A percentile compares a stretch with the other conserved stretches of the same genome.
Evolutionary conservation across 1,140 invertebrate species (phyloP).

Genomic region (Andricus grossulariae): DNA sequence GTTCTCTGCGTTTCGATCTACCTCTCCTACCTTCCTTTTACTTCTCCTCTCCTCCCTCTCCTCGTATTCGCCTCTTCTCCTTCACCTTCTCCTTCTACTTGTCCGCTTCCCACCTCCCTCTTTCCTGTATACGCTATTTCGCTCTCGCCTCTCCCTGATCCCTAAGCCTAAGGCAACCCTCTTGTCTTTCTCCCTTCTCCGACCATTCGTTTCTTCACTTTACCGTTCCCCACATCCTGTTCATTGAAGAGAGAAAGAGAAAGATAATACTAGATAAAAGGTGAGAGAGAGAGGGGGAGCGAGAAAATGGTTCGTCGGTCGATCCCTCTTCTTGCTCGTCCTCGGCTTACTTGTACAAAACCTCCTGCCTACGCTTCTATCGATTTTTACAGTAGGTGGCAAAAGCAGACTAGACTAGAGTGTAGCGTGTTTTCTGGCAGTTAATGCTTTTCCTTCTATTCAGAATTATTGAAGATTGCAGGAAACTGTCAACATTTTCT

Average conservation of each 20-base stretch:
- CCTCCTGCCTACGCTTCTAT: constrained; percentile 32
- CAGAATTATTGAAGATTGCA: neutral
- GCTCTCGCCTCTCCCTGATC: constrained; percentile 29
- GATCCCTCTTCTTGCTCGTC: constrained; percentile 49
- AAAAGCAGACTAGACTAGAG: constrained; percentile 3
- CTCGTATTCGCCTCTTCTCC: constrained; percentile 30
- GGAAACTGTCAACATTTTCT: too few relatives aligned
- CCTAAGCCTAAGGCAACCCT: neutral
- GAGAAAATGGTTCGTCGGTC: constrained; percentile 33
- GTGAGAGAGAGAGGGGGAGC: constrained; percentile 19
- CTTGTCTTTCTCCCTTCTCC: constrained; percentile 43
- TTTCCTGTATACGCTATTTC: constrained; percentile 21
- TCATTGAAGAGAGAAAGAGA: constrained; percentile 42
- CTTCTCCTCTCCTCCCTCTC: constrained; percentile 34
- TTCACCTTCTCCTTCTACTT: constrained; percentile 45
- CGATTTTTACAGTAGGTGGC: constrained; percentile 34
- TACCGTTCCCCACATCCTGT: constrained; percentile 54
- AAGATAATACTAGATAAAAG: neutral
- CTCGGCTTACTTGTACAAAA: constrained; percentile 42
- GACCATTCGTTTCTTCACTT: constrained; percentile 42
- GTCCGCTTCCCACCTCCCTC: constrained; percentile 19
- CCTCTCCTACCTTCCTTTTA: constrained; percentile 46
- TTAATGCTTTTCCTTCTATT: constrained; percentile 9
- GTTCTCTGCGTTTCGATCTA: constrained; percentile 53
- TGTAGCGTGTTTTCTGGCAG: constrained; percentile 11